A percentile compares a stretch with the other conserved stretches of the same genome.
These are phyloP conservation scores for Drosophila buzzatii DNA, from an alignment of 2,888 invertebrate genomes.

Conservation along the genomic window DNA sequence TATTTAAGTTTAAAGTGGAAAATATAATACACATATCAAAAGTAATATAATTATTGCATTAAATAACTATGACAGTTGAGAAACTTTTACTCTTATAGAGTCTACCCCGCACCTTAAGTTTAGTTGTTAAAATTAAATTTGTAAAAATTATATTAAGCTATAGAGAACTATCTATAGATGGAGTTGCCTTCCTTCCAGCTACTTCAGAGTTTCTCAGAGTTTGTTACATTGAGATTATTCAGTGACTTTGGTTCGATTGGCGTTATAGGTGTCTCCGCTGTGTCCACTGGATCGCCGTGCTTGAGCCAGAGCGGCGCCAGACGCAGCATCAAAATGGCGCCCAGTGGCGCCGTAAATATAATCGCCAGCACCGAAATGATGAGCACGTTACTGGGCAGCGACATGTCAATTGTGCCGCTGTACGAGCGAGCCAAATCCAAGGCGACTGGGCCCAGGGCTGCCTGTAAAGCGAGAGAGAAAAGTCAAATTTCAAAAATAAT, in stretches of 20 bases:
- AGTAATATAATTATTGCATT: neutral
- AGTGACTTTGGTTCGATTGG: slow-evolving; percentile 1
- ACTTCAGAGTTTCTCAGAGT: slow-evolving; percentile 12
- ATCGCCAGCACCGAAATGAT: slow-evolving; percentile 87
- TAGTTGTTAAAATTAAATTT: neutral
- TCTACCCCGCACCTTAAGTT: slow-evolving; percentile 26
- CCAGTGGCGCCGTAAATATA: slow-evolving; percentile 87
- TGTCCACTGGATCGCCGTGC: slow-evolving; percentile 57
- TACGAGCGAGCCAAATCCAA: slow-evolving; percentile 86
- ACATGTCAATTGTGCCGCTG: slow-evolving; percentile 64
- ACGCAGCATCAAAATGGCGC: slow-evolving; percentile 85
- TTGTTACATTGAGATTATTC: slow-evolving; percentile 21
- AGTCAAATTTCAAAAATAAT: neutral
- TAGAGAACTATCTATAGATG: neutral
- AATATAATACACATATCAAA: neutral
- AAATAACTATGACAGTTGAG: neutral
- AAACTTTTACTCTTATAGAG: neutral
- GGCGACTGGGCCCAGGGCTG: slow-evolving; percentile 89
- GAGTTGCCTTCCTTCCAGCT: neutral
- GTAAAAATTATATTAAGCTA: neutral
- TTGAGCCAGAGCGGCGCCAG: slow-evolving; percentile 84
- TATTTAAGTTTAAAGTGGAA: neutral
- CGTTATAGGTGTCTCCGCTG: slow-evolving; percentile 30
- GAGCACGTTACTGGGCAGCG: slow-evolving; percentile 86
- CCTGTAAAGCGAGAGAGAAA: slow-evolving; percentile 84